Evolutionary conservation across 92 coral and sea anemone species (phyloP), one percentile per base, ranked within the genome.

Genomic region (Paragorgia papillata): DNA sequence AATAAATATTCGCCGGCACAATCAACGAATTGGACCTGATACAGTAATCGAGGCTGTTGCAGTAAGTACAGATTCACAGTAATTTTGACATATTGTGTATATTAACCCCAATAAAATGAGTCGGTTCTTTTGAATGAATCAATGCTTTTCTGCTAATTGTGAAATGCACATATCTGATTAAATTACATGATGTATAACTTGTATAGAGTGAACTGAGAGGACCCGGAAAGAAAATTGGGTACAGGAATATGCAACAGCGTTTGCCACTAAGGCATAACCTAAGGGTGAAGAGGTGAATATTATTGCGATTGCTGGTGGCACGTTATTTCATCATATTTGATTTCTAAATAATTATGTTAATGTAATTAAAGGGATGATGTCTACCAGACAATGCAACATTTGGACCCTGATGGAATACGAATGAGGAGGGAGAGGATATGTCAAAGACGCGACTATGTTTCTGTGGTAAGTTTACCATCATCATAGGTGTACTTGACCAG

Each of bases 161-260:
- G 1, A 24, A 35, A 24, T 53, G 5, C 1, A 57, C 2, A 21
- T 24, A 18, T 57, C 29, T 57, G 25, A 17, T 57, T 4, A 4
- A 24, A n/a, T 3, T 21, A 57, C 4, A 30, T 3, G 3, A 19
- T 57, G 63, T 57, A 57, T 57, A 9, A 57, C 24, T 19, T 9
- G 32, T 26, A 8, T 13, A 59, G 66, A 1, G 1, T 1, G 66
- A 59, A 59, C 39, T 59, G 4, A 21, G 1, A 0, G 35, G 37
- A 59, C 35, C 66, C 32, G 66, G 66, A 20, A 28, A 59, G 0
- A 59, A 27, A 9, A 17, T 24, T 59, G 66, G 66, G 27, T 83
- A 83, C 70, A 8, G 83, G 7, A 70, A 83, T 40, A 76, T 83
- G 87, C 87, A 83, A 43, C 87, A 83, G 73, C 79, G 83, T 25